These are phyloP conservation scores for Candoia aspera DNA, from an alignment of 2,113 vertebrate species.

Conservation along the genomic window DNA sequence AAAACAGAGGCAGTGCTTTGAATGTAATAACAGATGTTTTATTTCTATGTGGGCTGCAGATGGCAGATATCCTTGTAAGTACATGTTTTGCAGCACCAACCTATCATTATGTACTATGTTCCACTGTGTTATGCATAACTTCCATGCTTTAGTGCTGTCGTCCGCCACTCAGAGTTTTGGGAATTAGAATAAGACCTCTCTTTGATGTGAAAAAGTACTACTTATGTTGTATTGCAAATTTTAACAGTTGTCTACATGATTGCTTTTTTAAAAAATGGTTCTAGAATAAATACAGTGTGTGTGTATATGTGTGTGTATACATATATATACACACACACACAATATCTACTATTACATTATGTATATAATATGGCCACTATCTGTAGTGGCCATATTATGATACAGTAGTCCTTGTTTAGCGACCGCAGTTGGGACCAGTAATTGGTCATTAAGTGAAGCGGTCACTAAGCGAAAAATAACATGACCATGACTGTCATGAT, in stretches of 20 bases:
- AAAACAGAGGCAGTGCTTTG: constrained; percentile 38
- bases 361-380: too few species aligned
- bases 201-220: background rate
- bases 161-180: background rate
- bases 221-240: background rate
- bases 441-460: background rate
- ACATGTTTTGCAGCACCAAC: background rate
- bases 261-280: background rate
- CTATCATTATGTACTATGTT: constrained; percentile 9
- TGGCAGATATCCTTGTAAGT: constrained; percentile 61
- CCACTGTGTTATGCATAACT: background rate
- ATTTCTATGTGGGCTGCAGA: constrained; percentile 68
- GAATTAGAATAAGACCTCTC: background rate
- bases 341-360: background rate
- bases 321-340: background rate
- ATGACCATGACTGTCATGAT: background rate
- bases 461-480: background rate
- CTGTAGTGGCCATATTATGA: background rate
- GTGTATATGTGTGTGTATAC: background rate
- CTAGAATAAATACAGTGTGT: background rate
- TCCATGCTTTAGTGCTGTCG: background rate
- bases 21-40: constrained; percentile 50
- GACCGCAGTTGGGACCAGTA: too few species aligned
- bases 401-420: too few species aligned
- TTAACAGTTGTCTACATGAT: background rate